Evolutionary conservation across 1,140 invertebrate genomes (phyloP).

Genomic region (Macrobrachium rosenbergii): DNA sequence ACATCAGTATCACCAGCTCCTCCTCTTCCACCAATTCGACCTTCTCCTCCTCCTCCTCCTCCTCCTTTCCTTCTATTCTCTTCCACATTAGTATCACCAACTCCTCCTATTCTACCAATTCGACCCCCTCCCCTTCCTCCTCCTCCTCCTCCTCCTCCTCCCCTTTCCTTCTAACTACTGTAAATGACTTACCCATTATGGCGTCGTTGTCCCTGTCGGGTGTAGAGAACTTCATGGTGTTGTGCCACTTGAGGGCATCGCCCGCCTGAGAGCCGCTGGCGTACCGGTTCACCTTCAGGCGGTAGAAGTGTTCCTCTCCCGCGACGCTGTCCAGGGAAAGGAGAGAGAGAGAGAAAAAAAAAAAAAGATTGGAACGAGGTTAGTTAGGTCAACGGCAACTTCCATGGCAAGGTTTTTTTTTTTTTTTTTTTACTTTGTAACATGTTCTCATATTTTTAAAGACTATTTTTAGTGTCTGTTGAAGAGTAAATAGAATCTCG

Average conservation of each 20-base stretch:
- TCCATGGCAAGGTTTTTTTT: too few species aligned
- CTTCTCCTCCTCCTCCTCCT: too few species aligned
- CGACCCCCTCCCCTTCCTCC: background rate
- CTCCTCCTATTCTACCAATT: background rate
- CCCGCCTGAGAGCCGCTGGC: conserved; percentile 60
- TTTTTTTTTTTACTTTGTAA: too few species aligned
- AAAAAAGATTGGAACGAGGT: too few species aligned
- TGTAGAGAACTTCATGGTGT: conserved; percentile 66
- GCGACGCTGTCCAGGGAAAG: conserved; percentile 39
- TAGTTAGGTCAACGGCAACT: too few species aligned
- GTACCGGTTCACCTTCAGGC: conserved; percentile 59
- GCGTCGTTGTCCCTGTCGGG: conserved; percentile 63
- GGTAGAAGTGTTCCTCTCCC: conserved; percentile 56
- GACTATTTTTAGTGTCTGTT: too few species aligned
- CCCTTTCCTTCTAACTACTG: background rate
- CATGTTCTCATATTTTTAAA: too few species aligned
- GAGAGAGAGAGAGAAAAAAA: background rate
- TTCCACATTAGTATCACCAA: too few species aligned
- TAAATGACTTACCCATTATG: conserved; percentile 49
- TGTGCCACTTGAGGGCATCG: conserved; percentile 66
- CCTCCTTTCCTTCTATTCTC: too few species aligned
- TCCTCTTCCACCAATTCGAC: too few species aligned
- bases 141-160: background rate
- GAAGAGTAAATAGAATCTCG: too few species aligned
- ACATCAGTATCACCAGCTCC: too few species aligned